Percentiles rank a stretch among this genome's conserved stretches.
Evolutionary conservation across 2,797 vertebrate genomes (phyloP).

Genomic region (Rhabdomys pumilio): DNA sequence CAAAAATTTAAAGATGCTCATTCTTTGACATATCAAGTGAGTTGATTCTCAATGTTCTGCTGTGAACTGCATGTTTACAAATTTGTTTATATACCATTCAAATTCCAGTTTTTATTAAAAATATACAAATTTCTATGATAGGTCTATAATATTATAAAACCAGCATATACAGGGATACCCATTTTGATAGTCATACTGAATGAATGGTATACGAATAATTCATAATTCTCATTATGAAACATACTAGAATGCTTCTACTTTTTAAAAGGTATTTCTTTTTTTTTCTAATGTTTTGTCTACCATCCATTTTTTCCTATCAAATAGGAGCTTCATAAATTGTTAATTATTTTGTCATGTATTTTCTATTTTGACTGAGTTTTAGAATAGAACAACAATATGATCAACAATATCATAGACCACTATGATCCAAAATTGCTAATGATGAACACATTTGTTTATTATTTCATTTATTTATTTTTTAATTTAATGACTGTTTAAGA

Average conservation of each 20-base stretch:
- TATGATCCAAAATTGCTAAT: background rate
- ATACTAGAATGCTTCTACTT: background rate
- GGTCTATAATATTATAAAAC: background rate
- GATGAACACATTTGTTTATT: background rate
- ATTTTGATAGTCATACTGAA: background rate
- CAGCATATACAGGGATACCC: background rate
- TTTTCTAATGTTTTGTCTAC: background rate
- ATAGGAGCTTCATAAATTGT: background rate
- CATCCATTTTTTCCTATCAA: background rate
- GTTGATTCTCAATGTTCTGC: background rate
- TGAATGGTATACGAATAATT: background rate
- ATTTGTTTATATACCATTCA: background rate
- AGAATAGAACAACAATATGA: background rate
- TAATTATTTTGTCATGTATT: background rate
- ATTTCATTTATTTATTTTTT: background rate
- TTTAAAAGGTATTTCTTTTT: background rate
- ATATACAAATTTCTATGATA: background rate
- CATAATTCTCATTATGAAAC: background rate
- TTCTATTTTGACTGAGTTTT: background rate
- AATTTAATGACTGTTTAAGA: background rate
- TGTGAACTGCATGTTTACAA: slow-evolving; percentile 15
- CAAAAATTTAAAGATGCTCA: slow-evolving; percentile 52
- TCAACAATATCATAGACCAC: background rate
- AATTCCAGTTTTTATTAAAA: slow-evolving; percentile 12
- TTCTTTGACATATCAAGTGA: slow-evolving; percentile 23